Evolutionary conservation across 2,888 invertebrate genomes (phyloP), one percentile per base, ranked within the genome.

Genomic region (Conus canariensis): DNA sequence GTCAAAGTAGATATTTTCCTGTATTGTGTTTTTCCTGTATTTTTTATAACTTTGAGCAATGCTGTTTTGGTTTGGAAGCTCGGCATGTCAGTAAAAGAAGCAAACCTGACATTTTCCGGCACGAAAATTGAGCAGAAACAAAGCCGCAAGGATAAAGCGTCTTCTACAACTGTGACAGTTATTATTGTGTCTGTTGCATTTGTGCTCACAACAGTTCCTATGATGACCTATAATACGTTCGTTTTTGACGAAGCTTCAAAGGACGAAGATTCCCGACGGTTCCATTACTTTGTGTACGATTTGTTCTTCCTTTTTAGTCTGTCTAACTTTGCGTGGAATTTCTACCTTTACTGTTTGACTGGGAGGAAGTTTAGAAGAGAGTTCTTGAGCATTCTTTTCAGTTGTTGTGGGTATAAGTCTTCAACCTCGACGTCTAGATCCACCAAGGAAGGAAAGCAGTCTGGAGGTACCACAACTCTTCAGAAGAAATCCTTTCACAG

Each of bases 271-370:
- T 80, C 80, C 14, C 14, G 19, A 14, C 30, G 1, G 45, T 80
- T 85, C 10, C 9, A 85, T n/a, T 85, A 59, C 7, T 70, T 87
- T 56, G 22, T 87, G 19, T 87, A 74, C 22, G 67, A 70, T 64
- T 70, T 74, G 56, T 70, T 87, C 3, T 30, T 74, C 0, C 14
- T 87, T 22, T 74, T 70, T 12, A 25, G 70, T 10, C 14, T 74
- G 10, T 45, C 30, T 19, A 70, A 87, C 22, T 74, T 70, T 19
- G 87, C 87, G n/a, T 56, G 70, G 70, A 87, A 74, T 87, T 87
- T 87, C 22, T 87, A 87, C 56, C 45, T 87, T 22, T 87, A 87
- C 58, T 87, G 87, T 19, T 56, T 87, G 67, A 87, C 87, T 25
- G 87, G 87, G 10, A 58, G 56, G 16, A 87, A 30, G 22, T 87